Evolutionary conservation across 1,140 invertebrate genomes (phyloP).

Genomic region (Ptiloglossa arizonensis): DNA sequence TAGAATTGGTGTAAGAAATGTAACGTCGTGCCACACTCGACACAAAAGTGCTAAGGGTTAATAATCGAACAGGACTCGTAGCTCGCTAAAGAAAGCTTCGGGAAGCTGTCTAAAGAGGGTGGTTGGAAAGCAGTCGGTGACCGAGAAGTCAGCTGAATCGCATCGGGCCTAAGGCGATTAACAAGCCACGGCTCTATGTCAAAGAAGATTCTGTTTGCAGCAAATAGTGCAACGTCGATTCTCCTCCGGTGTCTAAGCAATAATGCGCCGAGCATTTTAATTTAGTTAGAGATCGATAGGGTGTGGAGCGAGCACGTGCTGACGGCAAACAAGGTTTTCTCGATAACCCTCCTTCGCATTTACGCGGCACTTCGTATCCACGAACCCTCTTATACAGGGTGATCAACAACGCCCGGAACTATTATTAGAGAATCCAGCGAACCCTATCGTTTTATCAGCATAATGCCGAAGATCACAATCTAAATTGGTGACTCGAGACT

Average conservation of each 20-base stretch:
- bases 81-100: neutral
- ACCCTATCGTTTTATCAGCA: slow-evolving; percentile 49
- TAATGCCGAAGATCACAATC: slow-evolving; percentile 41
- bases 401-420: slow-evolving; percentile 53
- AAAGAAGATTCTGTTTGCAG: neutral
- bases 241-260: slow-evolving; percentile 18
- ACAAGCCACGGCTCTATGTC: neutral
- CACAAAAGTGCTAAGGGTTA: neutral
- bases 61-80: neutral
- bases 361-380: slow-evolving; percentile 44
- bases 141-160: neutral
- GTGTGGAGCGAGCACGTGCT: slow-evolving; percentile 53
- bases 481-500: slow-evolving; percentile 32
- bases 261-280: slow-evolving; percentile 48
- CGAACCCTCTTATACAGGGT: slow-evolving; percentile 41
- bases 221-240: neutral
- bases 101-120: neutral
- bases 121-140: neutral
- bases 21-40: too few relatives aligned
- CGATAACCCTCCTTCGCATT: slow-evolving; percentile 45
- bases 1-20: too few relatives aligned
- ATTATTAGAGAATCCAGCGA: slow-evolving; percentile 55
- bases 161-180: neutral
- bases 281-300: slow-evolving; percentile 57
- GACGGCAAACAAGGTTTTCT: slow-evolving; percentile 57